These are phyloP conservation scores for Priocnemis perturbator DNA, from an alignment of 2,888 invertebrate species.

Conservation along the genomic window DNA sequence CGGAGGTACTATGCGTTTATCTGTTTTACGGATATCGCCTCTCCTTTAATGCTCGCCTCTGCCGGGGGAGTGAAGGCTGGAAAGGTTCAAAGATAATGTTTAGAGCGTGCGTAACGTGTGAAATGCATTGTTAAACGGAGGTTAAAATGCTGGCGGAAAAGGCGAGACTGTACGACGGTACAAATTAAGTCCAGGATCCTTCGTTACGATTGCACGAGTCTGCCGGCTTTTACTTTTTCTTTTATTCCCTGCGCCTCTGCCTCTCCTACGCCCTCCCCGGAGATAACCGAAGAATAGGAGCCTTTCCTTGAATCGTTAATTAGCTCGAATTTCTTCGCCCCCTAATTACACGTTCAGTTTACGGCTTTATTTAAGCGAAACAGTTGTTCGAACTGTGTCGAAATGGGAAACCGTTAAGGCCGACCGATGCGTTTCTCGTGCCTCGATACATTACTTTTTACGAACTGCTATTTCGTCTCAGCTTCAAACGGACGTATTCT, in stretches of 20 bases:
- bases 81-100: slow-evolving; percentile 18
- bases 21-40: slow-evolving; percentile 5
- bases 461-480: too few species aligned
- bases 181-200: slow-evolving; percentile 53
- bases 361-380: slow-evolving; percentile 48
- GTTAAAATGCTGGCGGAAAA: slow-evolving; percentile 33
- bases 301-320: slow-evolving; percentile 52
- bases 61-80: background rate
- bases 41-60: background rate
- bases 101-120: slow-evolving; percentile 30
- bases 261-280: slow-evolving; percentile 37
- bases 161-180: slow-evolving; percentile 29
- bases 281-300: slow-evolving; percentile 43
- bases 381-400: background rate
- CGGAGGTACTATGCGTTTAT: slow-evolving; percentile 17
- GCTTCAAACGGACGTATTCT: too few species aligned
- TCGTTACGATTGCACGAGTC: slow-evolving; percentile 48
- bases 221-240: slow-evolving; percentile 39
- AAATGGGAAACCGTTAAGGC: background rate
- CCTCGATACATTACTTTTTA: too few species aligned
- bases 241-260: slow-evolving; percentile 39
- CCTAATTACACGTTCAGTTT: slow-evolving; percentile 52
- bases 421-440: too few species aligned
- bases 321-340: slow-evolving; percentile 50
- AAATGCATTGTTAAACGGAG: slow-evolving; percentile 36